These are phyloP conservation scores for Thamnophis sirtalis DNA, from an alignment of 2,113 vertebrate species.

Conservation along the genomic window DNA sequence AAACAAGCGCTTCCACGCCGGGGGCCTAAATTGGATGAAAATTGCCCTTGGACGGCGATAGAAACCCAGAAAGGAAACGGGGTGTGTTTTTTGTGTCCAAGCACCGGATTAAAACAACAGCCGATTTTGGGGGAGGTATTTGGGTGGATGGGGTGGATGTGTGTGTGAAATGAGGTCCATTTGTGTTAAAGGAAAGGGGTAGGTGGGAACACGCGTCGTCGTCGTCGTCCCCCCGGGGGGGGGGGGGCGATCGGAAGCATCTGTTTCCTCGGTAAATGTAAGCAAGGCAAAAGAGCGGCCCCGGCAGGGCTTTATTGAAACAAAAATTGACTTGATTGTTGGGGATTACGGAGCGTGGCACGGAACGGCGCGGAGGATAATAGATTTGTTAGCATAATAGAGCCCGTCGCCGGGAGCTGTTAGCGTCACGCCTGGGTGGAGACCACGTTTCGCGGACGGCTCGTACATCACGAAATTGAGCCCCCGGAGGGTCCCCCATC, in stretches of 20 bases:
- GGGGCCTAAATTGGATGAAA: constrained; percentile 32
- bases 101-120: not conserved
- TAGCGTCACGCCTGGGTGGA: constrained; percentile 9
- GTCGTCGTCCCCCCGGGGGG: not conserved
- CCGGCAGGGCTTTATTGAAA: not conserved
- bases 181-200: not conserved
- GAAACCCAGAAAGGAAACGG: not conserved
- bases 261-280: constrained; percentile 18
- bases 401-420: constrained; percentile 30
- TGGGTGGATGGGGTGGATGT: not conserved
- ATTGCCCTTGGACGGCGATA: constrained; percentile 42
- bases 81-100: not conserved
- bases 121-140: not conserved
- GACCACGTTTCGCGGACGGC: constrained; percentile 1
- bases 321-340: constrained; percentile 33
- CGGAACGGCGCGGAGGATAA: constrained; percentile 10
- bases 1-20: not conserved
- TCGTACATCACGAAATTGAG: not conserved
- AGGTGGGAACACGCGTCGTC: not conserved
- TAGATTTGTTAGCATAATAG: constrained; percentile 50
- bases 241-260: constrained; percentile 8
- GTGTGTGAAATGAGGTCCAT: not conserved
- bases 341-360: constrained; percentile 34
- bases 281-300: constrained; percentile 28
- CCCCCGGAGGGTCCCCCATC: not conserved